Evolutionary conservation across 2,888 invertebrate genomes (phyloP).

Genomic region (Flexamia atlantica): DNA sequence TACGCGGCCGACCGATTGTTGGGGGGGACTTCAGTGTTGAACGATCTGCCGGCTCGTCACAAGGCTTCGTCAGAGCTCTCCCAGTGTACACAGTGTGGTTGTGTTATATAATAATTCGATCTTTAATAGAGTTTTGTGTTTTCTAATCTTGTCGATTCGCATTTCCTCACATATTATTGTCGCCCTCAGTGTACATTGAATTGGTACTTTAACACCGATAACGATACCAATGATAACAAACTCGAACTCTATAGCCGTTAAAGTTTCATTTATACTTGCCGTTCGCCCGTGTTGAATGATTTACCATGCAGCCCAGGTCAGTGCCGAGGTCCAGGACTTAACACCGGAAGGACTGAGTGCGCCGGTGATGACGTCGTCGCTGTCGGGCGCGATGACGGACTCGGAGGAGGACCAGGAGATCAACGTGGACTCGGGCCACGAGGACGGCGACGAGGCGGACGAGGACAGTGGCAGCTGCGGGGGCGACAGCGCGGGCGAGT

Average conservation of each 20-base stretch:
- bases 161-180: no score
- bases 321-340: not conserved
- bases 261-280: not conserved
- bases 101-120: not conserved
- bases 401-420: constrained; percentile 84
- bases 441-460: constrained; percentile 80
- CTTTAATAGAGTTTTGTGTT: not conserved
- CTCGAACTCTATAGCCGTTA: not conserved
- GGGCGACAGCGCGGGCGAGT: constrained; percentile 64
- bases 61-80: not conserved
- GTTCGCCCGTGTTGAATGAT: not conserved
- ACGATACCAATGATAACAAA: not conserved
- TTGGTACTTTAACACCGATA: not conserved
- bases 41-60: constrained; percentile 51
- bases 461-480: constrained; percentile 67
- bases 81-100: not conserved
- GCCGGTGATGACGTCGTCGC: constrained; percentile 62
- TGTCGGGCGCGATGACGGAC: constrained; percentile 69
- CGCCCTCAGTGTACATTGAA: no score
- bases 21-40: constrained; percentile 34
- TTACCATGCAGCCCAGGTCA: not conserved
- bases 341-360: not conserved
- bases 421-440: constrained; percentile 82
- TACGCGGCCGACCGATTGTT: constrained; percentile 28
- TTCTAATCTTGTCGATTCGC: not conserved